These are phyloP conservation scores for Carduelis carduelis DNA, from an alignment of 2,797 vertebrate genomes.

Conservation along the genomic window DNA sequence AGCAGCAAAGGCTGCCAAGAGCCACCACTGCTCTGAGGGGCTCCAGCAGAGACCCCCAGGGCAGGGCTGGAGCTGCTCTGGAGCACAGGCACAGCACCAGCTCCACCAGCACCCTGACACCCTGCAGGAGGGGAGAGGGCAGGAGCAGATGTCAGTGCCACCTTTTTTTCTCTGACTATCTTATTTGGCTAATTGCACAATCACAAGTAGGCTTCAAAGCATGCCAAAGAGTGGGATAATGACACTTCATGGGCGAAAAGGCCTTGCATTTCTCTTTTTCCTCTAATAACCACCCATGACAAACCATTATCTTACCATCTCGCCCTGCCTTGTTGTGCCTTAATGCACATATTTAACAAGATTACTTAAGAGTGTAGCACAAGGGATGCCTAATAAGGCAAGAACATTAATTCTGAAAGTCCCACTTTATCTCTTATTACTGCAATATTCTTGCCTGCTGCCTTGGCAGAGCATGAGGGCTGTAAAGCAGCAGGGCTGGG, in stretches of 20 bases:
- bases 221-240: background rate
- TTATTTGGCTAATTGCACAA: background rate
- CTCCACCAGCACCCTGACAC: background rate
- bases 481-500: background rate
- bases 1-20: background rate
- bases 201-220: background rate
- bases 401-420: background rate
- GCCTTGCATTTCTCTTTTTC: background rate
- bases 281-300: background rate
- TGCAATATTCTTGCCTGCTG: background rate
- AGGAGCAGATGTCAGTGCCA: background rate
- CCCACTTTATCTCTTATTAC: background rate
- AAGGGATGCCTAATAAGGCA: background rate
- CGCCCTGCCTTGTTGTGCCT: background rate
- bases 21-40: rapidly evolving
- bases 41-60: rapidly evolving
- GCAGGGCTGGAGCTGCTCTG: background rate
- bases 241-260: background rate
- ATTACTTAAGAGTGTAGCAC: background rate
- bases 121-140: rapidly evolving
- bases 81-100: background rate
- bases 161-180: background rate
- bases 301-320: background rate
- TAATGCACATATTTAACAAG: background rate
- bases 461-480: background rate